Evolutionary conservation across 92 coral and sea anemone genomes (phyloP).

Genomic region (Zoanthus gigantus): DNA sequence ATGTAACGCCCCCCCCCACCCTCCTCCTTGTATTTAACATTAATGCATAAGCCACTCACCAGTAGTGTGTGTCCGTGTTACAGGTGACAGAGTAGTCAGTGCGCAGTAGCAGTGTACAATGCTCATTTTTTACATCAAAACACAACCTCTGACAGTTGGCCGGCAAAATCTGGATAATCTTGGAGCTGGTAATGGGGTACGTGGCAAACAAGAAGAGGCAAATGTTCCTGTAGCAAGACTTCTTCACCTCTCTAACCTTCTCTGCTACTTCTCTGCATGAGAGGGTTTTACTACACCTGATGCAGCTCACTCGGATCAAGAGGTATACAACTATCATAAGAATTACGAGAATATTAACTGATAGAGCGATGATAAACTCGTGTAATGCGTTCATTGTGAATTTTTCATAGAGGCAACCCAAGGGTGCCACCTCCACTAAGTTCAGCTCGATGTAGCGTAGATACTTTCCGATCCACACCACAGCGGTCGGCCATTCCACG

Average conservation of each 20-base stretch:
- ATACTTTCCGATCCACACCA: constrained; percentile 64
- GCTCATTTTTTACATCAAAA: constrained; percentile 20
- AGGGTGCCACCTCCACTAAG: constrained; percentile 62
- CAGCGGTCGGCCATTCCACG: constrained; percentile 63
- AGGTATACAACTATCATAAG: constrained; percentile 31
- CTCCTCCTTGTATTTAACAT: too few species aligned
- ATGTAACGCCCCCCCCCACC: too few species aligned
- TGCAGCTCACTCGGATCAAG: constrained; percentile 36
- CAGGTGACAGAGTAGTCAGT: constrained; percentile 65
- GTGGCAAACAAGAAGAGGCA: constrained; percentile 66
- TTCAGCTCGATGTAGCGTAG: constrained; percentile 61
- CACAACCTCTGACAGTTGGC: constrained; percentile 59
- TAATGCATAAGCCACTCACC: background rate
- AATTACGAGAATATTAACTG: constrained; percentile 35
- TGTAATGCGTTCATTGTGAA: constrained; percentile 57
- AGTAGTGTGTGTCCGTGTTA: constrained; percentile 26
- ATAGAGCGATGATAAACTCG: constrained; percentile 51
- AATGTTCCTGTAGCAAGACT: constrained; percentile 55
- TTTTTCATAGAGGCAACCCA: constrained; percentile 44
- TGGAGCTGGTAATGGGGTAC: constrained; percentile 64
- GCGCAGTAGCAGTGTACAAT: constrained; percentile 48
- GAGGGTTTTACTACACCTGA: constrained; percentile 6
- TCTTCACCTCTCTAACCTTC: constrained; percentile 12
- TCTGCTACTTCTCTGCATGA: constrained; percentile 20
- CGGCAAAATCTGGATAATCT: constrained; percentile 66